Conservation (phyloP, 1,140 invertebrate species). For the Cylas formicarius region DNA sequence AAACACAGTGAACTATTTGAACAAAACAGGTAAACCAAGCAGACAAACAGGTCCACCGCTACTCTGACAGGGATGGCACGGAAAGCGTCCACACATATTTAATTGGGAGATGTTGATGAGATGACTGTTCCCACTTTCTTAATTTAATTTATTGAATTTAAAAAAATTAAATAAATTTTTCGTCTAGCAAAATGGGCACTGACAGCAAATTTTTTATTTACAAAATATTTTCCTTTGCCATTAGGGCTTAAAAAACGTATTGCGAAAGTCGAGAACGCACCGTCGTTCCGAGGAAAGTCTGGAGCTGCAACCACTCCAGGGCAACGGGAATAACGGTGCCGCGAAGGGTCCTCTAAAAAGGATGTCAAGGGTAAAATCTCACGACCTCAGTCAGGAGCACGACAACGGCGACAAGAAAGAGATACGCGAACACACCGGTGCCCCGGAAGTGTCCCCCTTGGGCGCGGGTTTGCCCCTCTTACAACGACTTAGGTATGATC, state of each 20-base stretch:
- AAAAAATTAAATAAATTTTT: too few species aligned
- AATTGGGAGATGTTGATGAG: too few species aligned
- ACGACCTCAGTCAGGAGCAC: constrained; percentile 36
- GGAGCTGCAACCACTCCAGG: constrained; percentile 57
- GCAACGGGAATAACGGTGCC: constrained; percentile 27
- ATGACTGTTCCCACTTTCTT: neutral
- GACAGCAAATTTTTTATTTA: too few species aligned
- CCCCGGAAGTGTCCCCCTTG: constrained; percentile 54
- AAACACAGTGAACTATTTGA: too few species aligned
- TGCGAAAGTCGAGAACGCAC: constrained; percentile 47
- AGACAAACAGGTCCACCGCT: too few species aligned
- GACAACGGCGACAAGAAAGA: constrained; percentile 26
- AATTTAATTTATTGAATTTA: too few species aligned
- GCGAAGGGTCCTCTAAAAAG: constrained; percentile 52
- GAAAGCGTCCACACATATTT: too few species aligned
- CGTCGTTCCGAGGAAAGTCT: constrained; percentile 55
- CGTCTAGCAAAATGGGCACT: too few species aligned
- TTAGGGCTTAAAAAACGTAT: constrained; percentile 50
- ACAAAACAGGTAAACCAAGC: too few species aligned
- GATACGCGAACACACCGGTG: constrained; percentile 15
- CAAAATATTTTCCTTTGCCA: constrained; percentile 11
- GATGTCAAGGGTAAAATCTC: constrained; percentile 53
- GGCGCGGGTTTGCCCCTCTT: constrained; percentile 77
- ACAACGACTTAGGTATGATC: constrained; percentile 53
- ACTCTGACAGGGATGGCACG: too few species aligned